Percentiles rank a stretch among this genome's conserved stretches.
Conservation (phyloP, 2,797 vertebrate genomes). For the Tangara arthus region DNA sequence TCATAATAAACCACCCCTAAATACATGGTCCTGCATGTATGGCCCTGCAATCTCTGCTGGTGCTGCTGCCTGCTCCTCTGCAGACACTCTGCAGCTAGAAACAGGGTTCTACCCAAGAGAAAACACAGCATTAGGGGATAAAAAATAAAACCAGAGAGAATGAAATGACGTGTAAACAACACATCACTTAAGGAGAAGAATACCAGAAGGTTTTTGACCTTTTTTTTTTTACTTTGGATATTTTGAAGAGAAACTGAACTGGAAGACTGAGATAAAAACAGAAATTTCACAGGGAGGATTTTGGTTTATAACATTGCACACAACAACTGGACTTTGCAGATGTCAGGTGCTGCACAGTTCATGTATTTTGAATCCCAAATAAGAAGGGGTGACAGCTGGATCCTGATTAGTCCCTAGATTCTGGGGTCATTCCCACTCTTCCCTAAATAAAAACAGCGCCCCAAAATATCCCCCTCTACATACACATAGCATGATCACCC, state of each 20-base stretch:
- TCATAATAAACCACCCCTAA: background rate
- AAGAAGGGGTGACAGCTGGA: background rate
- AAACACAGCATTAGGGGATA: background rate
- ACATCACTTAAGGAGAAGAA: background rate
- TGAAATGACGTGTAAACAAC: background rate
- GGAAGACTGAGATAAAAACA: background rate
- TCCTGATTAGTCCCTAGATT: background rate
- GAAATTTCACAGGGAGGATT: background rate
- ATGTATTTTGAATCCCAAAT: background rate
- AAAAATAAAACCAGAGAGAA: background rate
- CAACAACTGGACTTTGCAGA: background rate
- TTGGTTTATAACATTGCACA: background rate
- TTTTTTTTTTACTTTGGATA: background rate
- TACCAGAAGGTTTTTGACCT: background rate
- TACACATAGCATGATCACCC: background rate
- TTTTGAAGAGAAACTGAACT: background rate
- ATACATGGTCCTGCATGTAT: background rate
- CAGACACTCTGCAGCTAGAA: background rate
- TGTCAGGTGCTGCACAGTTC: rapidly evolving
- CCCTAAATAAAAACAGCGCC: background rate
- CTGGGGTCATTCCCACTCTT: background rate
- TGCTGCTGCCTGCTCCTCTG: background rate
- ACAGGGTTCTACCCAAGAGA: background rate
- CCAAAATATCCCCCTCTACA: background rate
- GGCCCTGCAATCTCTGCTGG: background rate